Conservation (phyloP, 2,888 invertebrate species). For the Pterostichus madidus region DNA sequence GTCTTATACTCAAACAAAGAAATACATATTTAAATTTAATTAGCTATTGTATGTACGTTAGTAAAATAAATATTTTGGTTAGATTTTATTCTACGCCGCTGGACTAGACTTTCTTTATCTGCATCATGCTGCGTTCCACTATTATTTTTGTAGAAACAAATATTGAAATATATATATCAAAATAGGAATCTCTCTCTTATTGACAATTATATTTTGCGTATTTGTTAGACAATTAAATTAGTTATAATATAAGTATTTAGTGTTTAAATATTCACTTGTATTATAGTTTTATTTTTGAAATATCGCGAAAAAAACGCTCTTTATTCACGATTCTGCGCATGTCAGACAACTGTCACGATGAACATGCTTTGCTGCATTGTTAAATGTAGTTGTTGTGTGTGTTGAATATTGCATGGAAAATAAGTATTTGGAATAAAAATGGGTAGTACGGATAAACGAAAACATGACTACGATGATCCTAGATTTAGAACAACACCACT, state of each 20-base stretch:
- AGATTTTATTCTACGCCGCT: background rate
- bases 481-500: slow-evolving; percentile 87
- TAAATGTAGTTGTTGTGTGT: background rate
- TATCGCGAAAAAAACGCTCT: background rate
- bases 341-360: slow-evolving; percentile 51
- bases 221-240: background rate
- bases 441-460: slow-evolving; percentile 8
- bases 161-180: background rate
- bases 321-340: slow-evolving; percentile 20
- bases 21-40: background rate
- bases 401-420: slow-evolving; percentile 5
- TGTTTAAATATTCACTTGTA: background rate
- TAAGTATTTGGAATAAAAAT: background rate
- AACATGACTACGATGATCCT: slow-evolving; percentile 83
- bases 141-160: background rate
- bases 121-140: background rate
- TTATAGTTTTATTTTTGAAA: background rate
- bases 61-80: background rate
- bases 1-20: background rate
- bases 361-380: background rate
- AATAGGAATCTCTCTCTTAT: background rate
- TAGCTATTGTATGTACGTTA: background rate
- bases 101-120: background rate
- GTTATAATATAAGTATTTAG: background rate
- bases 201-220: slow-evolving; percentile 31